A percentile compares a stretch with the other conserved stretches of the same genome.
Evolutionary conservation across 2,888 invertebrate species (phyloP).

Genomic region (Orgyia antiqua): DNA sequence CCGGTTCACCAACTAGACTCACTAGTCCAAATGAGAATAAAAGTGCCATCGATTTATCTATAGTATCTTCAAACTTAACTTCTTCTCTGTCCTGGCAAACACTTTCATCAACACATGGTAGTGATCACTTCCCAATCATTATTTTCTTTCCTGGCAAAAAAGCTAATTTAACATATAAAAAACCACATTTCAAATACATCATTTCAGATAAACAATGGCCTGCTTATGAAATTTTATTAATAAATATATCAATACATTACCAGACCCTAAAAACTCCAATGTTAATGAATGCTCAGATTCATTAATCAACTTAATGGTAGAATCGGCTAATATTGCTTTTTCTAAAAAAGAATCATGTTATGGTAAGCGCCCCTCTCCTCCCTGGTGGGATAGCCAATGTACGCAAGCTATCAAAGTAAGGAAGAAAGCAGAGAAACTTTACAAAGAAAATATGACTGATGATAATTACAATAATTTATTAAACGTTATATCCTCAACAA

Average conservation of each 20-base stretch:
- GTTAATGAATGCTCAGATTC: background rate
- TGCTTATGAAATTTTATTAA: background rate
- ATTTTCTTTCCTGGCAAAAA: background rate
- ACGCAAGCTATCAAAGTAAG: background rate
- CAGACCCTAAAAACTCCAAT: background rate
- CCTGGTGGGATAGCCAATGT: background rate
- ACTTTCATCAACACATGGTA: too few relatives aligned
- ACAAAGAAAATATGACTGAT: background rate
- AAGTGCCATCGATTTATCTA: too few relatives aligned
- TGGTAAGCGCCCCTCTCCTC: background rate
- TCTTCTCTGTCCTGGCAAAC: too few relatives aligned
- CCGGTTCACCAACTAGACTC: too few relatives aligned
- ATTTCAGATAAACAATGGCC: background rate
- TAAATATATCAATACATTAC: background rate
- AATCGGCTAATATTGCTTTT: background rate
- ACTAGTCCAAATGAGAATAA: too few relatives aligned
- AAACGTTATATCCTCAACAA: background rate
- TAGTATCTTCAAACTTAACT: too few relatives aligned
- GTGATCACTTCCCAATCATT: too few relatives aligned
- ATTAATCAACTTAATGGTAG: too few relatives aligned
- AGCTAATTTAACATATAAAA: background rate
- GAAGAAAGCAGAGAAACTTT: background rate
- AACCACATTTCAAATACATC: background rate
- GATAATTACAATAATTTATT: background rate
- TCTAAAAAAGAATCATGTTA: background rate